phyloP scores from a whole-genome alignment of 64 coral and sea anemone species.

The Anthopleura sola region DNA sequence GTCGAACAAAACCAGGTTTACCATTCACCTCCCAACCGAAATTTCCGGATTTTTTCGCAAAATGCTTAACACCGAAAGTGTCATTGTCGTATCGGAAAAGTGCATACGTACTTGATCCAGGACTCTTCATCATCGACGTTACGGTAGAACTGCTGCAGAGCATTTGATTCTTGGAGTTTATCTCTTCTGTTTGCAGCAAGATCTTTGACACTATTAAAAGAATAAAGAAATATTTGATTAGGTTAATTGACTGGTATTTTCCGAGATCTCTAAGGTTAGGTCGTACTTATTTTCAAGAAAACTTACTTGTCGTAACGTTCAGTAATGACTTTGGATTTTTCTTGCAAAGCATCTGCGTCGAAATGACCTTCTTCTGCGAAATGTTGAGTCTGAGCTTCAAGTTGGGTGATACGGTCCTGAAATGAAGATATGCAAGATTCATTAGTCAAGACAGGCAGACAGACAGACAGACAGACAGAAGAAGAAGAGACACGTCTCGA shows the following conservation, averaged over 20 bases:
- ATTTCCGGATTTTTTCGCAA: too few relatives aligned
- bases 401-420: constrained; percentile 82
- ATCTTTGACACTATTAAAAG: constrained; percentile 62
- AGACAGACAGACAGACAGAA: neutral
- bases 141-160: constrained; percentile 96
- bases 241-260: too few relatives aligned
- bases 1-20: too few relatives aligned
- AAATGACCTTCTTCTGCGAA: constrained; percentile 94
- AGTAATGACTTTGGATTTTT: constrained; percentile 78
- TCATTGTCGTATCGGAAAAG: too few relatives aligned
- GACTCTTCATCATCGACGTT: constrained; percentile 99
- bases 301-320: constrained; percentile 97
- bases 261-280: too few relatives aligned
- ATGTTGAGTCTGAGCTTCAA: constrained; percentile 94
- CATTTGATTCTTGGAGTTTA: constrained; percentile 88
- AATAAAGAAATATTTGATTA: neutral
- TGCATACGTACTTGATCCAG: constrained; percentile 90
- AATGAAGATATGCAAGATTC: neutral
- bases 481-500: too few relatives aligned
- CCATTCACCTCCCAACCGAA: too few relatives aligned
- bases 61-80: too few relatives aligned
- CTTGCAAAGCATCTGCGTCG: constrained; percentile 87
- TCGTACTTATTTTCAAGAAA: neutral
- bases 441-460: neutral
- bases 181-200: constrained; percentile 81